A percentile compares a stretch with the other conserved stretches of the same genome.
Conservation (phyloP, 2,797 vertebrate genomes). For the Benthosema pterotum region DNA sequence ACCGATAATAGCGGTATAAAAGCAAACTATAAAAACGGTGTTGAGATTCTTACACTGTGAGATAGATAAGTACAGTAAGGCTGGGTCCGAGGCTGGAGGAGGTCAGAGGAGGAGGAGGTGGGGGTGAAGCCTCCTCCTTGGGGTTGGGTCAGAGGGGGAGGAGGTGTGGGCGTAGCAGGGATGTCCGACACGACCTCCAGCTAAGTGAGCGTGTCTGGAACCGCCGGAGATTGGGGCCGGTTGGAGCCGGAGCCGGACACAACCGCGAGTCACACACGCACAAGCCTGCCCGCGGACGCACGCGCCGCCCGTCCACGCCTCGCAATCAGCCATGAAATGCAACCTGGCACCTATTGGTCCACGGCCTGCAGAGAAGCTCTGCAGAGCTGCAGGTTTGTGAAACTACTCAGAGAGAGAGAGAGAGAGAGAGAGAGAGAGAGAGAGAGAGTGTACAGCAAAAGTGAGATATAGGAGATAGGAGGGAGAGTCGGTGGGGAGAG, state of each 20-base stretch:
- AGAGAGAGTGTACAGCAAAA: constrained; percentile 24
- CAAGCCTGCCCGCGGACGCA: too few relatives aligned
- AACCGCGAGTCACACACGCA: constrained; percentile 59
- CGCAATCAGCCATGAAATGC: constrained; percentile 78
- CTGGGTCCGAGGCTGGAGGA: too few relatives aligned
- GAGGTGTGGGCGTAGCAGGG: constrained; percentile 59
- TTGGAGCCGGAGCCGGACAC: constrained; percentile 55
- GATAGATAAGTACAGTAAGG: too few relatives aligned
- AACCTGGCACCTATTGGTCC: constrained; percentile 71
- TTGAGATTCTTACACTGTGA: too few relatives aligned
- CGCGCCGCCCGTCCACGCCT: constrained; percentile 47
- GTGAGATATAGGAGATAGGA: background rate
- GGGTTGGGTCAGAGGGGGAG: constrained; percentile 56
- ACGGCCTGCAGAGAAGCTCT: constrained; percentile 60
- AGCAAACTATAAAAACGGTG: too few relatives aligned
- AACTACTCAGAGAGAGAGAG: constrained; percentile 36
- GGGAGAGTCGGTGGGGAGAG: constrained; percentile 39
- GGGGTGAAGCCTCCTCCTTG: constrained; percentile 8
- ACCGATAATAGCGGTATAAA: too few relatives aligned
- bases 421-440: constrained; percentile 13
- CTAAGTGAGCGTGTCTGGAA: constrained; percentile 70
- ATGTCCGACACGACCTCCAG: constrained; percentile 75
- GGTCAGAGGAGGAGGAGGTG: too few relatives aligned
- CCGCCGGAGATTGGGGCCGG: constrained; percentile 65
- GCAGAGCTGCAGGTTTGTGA: constrained; percentile 43